phyloP scores from a whole-genome alignment of 2,888 invertebrate genomes.

The Xestia c-nigrum region DNA sequence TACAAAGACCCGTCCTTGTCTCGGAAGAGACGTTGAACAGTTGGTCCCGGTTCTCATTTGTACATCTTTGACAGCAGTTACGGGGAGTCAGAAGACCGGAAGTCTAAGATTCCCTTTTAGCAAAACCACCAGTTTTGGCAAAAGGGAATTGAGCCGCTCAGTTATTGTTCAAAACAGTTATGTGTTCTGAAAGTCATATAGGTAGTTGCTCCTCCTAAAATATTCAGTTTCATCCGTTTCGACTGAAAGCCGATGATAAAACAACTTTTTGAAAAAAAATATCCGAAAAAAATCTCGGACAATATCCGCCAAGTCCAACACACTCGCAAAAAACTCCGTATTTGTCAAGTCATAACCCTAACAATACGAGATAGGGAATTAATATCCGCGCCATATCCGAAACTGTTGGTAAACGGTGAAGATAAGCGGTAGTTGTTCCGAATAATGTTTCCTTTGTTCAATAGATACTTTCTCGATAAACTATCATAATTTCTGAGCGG shows the following conservation, averaged over 20 bases:
- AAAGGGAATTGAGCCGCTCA: not conserved
- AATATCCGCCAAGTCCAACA: constrained; percentile 38
- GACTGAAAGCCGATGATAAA: not conserved
- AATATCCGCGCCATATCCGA: constrained; percentile 62
- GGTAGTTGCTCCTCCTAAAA: not conserved
- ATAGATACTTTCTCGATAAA: constrained; percentile 64
- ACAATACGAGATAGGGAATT: constrained; percentile 63
- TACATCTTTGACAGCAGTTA: not conserved
- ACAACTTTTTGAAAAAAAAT: not conserved
- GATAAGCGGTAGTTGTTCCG: constrained; percentile 61
- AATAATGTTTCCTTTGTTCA: constrained; percentile 61
- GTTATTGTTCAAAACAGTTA: not conserved
- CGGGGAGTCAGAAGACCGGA: not conserved
- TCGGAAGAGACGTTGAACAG: not conserved
- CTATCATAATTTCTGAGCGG: constrained; percentile 59
- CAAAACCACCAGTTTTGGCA: not conserved
- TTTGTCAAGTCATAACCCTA: constrained; percentile 65
- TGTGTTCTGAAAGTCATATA: not conserved
- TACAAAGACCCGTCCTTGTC: not conserved
- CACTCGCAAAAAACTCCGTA: constrained; percentile 43
- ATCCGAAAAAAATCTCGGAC: constrained; percentile 18
- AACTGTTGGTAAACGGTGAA: constrained; percentile 61
- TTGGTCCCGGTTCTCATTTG: not conserved
- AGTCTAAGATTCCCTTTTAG: no score
- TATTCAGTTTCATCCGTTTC: not conserved